Evolutionary conservation across 2,113 vertebrate species (phyloP).

Genomic region (Talpa occidentalis): DNA sequence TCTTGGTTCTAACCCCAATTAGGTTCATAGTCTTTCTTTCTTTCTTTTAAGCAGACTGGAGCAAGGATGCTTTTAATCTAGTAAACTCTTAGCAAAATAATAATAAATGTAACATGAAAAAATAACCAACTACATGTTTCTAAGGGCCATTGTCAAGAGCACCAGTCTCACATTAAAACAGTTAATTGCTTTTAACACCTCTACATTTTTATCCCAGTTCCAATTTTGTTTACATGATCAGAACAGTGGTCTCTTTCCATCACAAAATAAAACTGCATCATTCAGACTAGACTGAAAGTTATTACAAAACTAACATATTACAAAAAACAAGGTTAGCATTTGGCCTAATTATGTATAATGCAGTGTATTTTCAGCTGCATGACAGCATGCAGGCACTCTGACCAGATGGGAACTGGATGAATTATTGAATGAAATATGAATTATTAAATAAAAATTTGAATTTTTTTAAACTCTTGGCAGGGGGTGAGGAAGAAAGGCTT

Average conservation of each 20-base stretch:
- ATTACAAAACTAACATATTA: constrained; percentile 72
- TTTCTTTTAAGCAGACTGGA: not conserved
- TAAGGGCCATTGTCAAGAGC: constrained; percentile 58
- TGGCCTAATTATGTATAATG: constrained; percentile 70
- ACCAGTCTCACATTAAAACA: constrained; percentile 41
- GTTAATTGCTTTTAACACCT: constrained; percentile 54
- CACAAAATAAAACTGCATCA: constrained; percentile 57
- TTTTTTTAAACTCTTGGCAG: constrained; percentile 69
- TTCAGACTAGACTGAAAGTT: constrained; percentile 56
- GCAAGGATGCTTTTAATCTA: constrained; percentile 45
- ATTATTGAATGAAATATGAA: constrained; percentile 83
- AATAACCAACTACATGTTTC: constrained; percentile 55
- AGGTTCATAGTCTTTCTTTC: not conserved
- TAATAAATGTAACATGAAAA: constrained; percentile 60
- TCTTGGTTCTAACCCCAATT: constrained; percentile 36
- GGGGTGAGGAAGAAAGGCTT: constrained; percentile 55
- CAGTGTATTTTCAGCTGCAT: constrained; percentile 77
- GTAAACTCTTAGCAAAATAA: constrained; percentile 30
- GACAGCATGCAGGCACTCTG: constrained; percentile 76
- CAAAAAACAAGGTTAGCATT: constrained; percentile 77
- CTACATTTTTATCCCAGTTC: constrained; percentile 27
- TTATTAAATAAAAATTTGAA: constrained; percentile 81
- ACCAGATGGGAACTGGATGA: constrained; percentile 82
- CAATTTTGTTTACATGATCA: constrained; percentile 36
- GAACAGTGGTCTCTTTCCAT: constrained; percentile 38